These are phyloP conservation scores for Crambe crambe DNA, from an alignment of 37 sponge, comb jelly and placozoan genomes.

Conservation along the genomic window DNA sequence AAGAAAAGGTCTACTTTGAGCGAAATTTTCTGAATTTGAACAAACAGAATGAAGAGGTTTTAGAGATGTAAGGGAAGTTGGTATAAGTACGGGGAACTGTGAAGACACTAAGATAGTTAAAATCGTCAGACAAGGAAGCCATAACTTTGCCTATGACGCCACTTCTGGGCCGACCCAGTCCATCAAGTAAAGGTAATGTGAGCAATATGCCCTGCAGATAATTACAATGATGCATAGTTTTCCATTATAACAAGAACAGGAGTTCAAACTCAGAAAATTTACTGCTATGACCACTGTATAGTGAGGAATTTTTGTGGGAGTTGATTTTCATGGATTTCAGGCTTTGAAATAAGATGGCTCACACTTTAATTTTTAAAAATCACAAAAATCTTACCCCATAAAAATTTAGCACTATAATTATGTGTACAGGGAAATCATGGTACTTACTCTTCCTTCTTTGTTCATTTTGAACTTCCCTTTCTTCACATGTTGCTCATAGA, in stretches of 20 bases:
- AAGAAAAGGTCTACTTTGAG: constrained; percentile 4
- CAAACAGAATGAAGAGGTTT: neutral
- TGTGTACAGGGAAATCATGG: neutral
- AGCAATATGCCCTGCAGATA: constrained; percentile 39
- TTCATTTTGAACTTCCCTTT: constrained; percentile 60
- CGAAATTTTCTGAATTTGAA: constrained; percentile 22
- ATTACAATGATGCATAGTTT: neutral
- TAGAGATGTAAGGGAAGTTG: neutral
- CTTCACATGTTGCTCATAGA: constrained; percentile 42
- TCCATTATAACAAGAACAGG: too few relatives aligned
- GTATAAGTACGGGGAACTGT: neutral
- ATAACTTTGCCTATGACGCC: neutral
- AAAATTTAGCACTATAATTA: neutral
- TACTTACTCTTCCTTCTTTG: constrained; percentile 36
- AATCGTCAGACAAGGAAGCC: constrained; percentile 27
- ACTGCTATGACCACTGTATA: too few relatives aligned
- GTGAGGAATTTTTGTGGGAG: too few relatives aligned
- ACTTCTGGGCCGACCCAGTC: neutral
- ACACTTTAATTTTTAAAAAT: neutral
- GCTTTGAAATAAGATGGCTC: neutral
- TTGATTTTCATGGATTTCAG: neutral
- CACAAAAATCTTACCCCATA: neutral
- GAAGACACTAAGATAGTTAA: constrained; percentile 32
- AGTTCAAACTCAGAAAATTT: too few relatives aligned
- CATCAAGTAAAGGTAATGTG: constrained; percentile 23